A percentile compares a stretch with the other conserved stretches of the same genome.
phyloP scores from a whole-genome alignment of 1,140 invertebrate genomes.

The Belonocnema kinseyi region DNA sequence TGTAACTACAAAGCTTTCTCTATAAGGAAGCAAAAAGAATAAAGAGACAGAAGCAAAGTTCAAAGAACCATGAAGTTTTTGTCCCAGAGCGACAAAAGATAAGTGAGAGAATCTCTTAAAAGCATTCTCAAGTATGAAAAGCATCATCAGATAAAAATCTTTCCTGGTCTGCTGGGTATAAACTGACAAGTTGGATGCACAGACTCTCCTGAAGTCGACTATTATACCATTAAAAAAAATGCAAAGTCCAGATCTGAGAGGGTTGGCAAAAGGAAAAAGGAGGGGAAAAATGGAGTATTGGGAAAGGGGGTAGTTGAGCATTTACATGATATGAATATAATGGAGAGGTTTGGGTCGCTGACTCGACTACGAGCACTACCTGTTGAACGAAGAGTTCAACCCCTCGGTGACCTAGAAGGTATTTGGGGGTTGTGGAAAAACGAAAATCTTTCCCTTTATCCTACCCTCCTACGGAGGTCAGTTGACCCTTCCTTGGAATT shows the following conservation, averaged over 20 bases:
- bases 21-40: not conserved
- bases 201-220: constrained; percentile 5
- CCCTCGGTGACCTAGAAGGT: constrained; percentile 64
- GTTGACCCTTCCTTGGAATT: not conserved
- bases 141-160: constrained; percentile 15
- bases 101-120: constrained; percentile 2
- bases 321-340: constrained; percentile 77
- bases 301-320: constrained; percentile 61
- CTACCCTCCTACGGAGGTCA: not conserved
- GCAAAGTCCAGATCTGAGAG: constrained; percentile 53
- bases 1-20: not conserved
- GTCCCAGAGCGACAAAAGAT: not conserved
- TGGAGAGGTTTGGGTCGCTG: constrained; percentile 65
- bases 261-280: constrained; percentile 34
- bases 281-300: constrained; percentile 55
- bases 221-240: constrained; percentile 66
- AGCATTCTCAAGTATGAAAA: constrained; percentile 28
- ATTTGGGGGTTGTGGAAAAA: constrained; percentile 31
- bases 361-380: constrained; percentile 65
- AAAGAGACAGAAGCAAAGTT: not conserved
- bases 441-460: constrained; percentile 32
- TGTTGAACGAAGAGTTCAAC: constrained; percentile 72
- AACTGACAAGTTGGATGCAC: constrained; percentile 17
- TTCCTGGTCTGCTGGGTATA: not conserved
- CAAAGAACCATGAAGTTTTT: not conserved